These are phyloP conservation scores for Ylistrum balloti DNA, from an alignment of 1,140 invertebrate genomes.

Conservation along the genomic window DNA sequence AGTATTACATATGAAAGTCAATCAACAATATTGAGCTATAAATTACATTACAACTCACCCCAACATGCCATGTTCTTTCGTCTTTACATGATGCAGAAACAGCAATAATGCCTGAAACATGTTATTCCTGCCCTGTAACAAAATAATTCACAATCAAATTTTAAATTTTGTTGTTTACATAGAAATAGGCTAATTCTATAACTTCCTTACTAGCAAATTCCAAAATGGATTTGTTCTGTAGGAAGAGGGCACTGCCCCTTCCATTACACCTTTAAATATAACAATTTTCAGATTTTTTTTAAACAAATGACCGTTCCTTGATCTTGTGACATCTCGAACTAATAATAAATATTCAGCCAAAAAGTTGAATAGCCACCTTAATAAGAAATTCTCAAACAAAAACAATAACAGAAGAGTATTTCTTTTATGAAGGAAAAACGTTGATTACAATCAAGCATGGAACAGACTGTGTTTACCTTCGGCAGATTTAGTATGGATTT, in stretches of 20 bases:
- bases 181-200: no score
- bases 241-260: background rate
- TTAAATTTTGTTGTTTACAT: no score
- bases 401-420: no score
- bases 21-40: no score
- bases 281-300: no score
- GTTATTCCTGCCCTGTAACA: slow-evolving; percentile 90
- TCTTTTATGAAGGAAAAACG: no score
- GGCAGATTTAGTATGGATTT: slow-evolving; percentile 87
- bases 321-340: no score
- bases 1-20: no score
- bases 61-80: slow-evolving; percentile 89
- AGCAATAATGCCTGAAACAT: slow-evolving; percentile 91
- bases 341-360: no score
- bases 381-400: no score
- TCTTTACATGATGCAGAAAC: slow-evolving; percentile 90
- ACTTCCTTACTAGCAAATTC: background rate
- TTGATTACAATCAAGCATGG: background rate
- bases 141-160: background rate
- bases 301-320: no score
- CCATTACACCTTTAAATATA: background rate
- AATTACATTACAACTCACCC: slow-evolving; percentile 81
- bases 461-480: slow-evolving; percentile 83
- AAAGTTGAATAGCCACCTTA: no score
- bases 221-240: background rate